phyloP scores from a whole-genome alignment of 2,888 invertebrate genomes.

The Caenorhabditis sp. region DNA sequence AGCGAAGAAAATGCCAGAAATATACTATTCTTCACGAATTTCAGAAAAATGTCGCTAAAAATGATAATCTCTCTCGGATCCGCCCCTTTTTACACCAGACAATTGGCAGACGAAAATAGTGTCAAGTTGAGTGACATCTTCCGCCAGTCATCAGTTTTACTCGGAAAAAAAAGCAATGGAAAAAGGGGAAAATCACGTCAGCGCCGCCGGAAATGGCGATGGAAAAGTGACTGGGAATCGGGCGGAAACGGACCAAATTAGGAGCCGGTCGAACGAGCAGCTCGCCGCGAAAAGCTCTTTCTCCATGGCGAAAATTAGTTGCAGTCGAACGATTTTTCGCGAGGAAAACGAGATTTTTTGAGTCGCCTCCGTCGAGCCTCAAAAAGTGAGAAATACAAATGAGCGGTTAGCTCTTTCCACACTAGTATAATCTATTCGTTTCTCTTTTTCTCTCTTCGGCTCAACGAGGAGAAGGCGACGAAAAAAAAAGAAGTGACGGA shows the following conservation, averaged over 20 bases:
- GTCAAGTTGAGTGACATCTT: conserved; percentile 33
- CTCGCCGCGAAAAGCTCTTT: neutral
- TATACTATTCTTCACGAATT: neutral
- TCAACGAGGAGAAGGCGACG: neutral
- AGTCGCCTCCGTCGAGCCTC: neutral
- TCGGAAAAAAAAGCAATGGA: conserved; percentile 7
- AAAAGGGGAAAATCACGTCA: neutral
- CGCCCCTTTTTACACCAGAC: neutral
- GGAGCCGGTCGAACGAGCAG: conserved; percentile 40
- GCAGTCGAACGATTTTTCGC: conserved; percentile 23
- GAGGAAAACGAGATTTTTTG: neutral
- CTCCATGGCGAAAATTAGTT: conserved; percentile 8
- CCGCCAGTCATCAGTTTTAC: neutral
- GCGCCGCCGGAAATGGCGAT: neutral
- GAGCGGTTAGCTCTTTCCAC: too few species aligned
- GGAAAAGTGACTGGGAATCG: conserved; percentile 8
- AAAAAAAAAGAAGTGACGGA: neutral
- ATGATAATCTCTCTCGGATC: neutral
- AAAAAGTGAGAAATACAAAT: too few species aligned
- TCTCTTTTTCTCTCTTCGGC: too few species aligned
- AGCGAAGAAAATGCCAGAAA: neutral
- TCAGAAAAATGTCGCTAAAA: neutral
- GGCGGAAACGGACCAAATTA: conserved; percentile 17
- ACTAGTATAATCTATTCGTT: too few species aligned
- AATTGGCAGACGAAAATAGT: neutral